A percentile compares a stretch with the other conserved stretches of the same genome.
Evolutionary conservation across 2,888 invertebrate species (phyloP).

Genomic region (Clusia tigrina): DNA sequence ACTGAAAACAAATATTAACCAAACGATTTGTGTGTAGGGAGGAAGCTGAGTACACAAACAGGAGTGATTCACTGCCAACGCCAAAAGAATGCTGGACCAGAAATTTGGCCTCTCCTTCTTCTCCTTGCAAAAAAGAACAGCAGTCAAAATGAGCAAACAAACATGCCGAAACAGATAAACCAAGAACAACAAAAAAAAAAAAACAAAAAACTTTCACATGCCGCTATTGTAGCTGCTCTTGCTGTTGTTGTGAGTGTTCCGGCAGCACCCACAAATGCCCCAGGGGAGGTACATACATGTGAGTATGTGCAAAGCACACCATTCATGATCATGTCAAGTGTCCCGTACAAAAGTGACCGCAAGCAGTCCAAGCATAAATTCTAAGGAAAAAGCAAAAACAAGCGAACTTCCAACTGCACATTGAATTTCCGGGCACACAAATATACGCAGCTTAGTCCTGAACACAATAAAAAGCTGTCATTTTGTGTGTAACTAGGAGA

Average conservation of each 20-base stretch:
- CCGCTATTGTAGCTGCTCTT: not conserved
- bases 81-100: not conserved
- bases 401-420: not conserved
- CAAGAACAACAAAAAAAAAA: no score
- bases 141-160: not conserved
- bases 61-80: not conserved
- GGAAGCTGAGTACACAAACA: not conserved
- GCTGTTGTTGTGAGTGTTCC: not conserved
- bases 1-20: conserved; percentile 1
- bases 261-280: conserved; percentile 6
- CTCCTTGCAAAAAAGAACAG: not conserved
- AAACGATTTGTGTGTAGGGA: not conserved
- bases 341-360: not conserved
- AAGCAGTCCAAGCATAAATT: not conserved
- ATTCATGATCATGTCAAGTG: conserved; percentile 10
- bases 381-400: not conserved
- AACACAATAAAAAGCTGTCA: not conserved
- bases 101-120: not conserved
- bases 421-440: not conserved
- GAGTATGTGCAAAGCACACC: not conserved
- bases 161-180: not conserved
- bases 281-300: not conserved
- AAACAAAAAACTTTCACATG: not conserved
- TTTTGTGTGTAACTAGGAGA: not conserved
- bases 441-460: not conserved